A percentile compares a stretch with the other conserved stretches of the same genome.
These are phyloP conservation scores for Ametastegia equiseti DNA, from an alignment of 2,888 invertebrate species.

Conservation along the genomic window DNA sequence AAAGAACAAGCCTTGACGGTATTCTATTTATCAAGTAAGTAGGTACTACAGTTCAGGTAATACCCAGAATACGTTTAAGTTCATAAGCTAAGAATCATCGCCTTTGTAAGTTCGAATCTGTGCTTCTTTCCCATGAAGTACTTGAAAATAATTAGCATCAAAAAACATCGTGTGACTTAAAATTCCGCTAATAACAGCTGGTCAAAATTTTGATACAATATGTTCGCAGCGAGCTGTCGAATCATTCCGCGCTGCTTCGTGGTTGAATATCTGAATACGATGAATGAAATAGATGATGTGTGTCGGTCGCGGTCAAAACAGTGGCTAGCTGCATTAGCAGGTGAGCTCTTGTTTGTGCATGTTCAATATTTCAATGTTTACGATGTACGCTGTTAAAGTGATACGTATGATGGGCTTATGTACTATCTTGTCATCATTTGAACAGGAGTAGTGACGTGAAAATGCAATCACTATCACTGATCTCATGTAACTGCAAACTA, in stretches of 20 bases:
- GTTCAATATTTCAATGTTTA: neutral
- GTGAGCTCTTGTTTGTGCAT: slow-evolving; percentile 19
- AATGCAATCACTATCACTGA: neutral
- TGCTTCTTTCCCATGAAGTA: neutral
- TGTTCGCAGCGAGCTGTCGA: neutral
- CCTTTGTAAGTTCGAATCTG: neutral
- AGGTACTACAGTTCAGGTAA: neutral
- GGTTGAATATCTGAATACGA: neutral
- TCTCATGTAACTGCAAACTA: neutral
- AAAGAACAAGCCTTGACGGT: neutral
- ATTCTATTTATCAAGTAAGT: neutral
- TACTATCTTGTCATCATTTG: too few relatives aligned
- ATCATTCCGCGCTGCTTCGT: neutral
- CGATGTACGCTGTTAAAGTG: neutral
- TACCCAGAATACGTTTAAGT: neutral
- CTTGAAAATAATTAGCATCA: neutral
- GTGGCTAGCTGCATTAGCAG: slow-evolving; percentile 31
- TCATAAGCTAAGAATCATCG: neutral
- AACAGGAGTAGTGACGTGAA: too few relatives aligned
- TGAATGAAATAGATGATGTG: slow-evolving; percentile 1
- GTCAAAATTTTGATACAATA: neutral
- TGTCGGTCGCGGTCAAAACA: slow-evolving; percentile 11
- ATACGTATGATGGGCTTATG: too few relatives aligned
- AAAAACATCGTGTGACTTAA: neutral
- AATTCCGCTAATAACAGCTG: neutral